Evolutionary conservation across 2,797 vertebrate genomes (phyloP).

Genomic region (Hyperoplus immaculatus): DNA sequence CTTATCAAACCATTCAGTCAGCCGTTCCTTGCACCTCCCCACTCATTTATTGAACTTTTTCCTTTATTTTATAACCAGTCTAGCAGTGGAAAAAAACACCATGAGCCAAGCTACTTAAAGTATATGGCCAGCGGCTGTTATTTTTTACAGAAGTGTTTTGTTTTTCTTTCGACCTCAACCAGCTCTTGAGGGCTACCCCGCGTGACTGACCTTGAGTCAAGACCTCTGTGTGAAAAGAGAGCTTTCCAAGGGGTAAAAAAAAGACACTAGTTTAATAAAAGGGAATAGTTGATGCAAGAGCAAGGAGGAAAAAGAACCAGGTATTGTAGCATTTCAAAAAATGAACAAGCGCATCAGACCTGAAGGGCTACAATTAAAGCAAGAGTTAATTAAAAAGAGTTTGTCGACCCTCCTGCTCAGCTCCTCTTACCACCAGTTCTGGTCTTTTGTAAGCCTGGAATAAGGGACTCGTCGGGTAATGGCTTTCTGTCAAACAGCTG

Average conservation of each 20-base stretch:
- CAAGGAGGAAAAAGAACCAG: too few relatives aligned
- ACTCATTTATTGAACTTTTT: neutral
- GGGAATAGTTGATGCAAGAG: too few relatives aligned
- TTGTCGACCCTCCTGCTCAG: constrained; percentile 12
- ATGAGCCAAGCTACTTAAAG: neutral
- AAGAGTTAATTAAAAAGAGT: neutral
- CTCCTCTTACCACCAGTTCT: constrained; percentile 35
- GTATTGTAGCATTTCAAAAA: neutral
- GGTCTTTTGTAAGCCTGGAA: constrained; percentile 24
- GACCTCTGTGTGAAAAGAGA: neutral
- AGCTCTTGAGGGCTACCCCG: neutral
- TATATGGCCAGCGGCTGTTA: neutral
- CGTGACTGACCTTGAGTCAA: constrained; percentile 14
- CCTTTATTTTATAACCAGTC: neutral
- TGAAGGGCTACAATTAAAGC: constrained; percentile 11
- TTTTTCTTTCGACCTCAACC: constrained; percentile 4
- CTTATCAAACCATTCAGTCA: neutral
- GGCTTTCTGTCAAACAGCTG: constrained; percentile 61
- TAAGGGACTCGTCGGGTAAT: constrained; percentile 60
- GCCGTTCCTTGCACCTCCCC: neutral
- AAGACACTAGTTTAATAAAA: neutral
- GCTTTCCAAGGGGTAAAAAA: constrained; percentile 12
- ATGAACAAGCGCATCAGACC: neutral
- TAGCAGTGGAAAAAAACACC: neutral
- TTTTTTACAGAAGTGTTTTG: constrained; percentile 2